Conservation (phyloP, 2,888 invertebrate genomes). For the Hypomecis atomaria region DNA sequence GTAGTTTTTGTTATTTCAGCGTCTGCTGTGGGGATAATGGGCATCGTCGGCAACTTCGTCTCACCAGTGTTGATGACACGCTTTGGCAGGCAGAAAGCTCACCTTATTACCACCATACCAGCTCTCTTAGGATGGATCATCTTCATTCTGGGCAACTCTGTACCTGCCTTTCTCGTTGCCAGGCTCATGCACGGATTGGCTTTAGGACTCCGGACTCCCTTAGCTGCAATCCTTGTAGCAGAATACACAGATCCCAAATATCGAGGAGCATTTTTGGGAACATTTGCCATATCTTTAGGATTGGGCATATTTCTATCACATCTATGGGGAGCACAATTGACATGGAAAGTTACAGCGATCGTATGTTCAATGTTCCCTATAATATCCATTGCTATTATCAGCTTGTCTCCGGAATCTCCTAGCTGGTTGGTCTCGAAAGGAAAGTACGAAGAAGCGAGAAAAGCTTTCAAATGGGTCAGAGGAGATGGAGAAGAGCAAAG, state of each 20-base stretch:
- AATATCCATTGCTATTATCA: slow-evolving; percentile 74
- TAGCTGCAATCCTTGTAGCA: slow-evolving; percentile 83
- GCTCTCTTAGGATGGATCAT: slow-evolving; percentile 81
- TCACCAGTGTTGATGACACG: slow-evolving; percentile 83
- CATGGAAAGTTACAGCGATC: slow-evolving; percentile 85
- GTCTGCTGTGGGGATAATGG: slow-evolving; percentile 77
- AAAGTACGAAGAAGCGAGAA: slow-evolving; percentile 82
- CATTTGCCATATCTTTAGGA: slow-evolving; percentile 86
- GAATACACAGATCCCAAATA: slow-evolving; percentile 86
- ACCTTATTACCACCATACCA: slow-evolving; percentile 77
- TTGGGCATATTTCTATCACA: slow-evolving; percentile 87
- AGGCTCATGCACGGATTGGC: slow-evolving; percentile 79
- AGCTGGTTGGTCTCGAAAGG: slow-evolving; percentile 87
- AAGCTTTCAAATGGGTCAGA: slow-evolving; percentile 85
- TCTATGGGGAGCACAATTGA: slow-evolving; percentile 85
- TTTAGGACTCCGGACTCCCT: slow-evolving; percentile 81
- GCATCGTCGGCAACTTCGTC: slow-evolving; percentile 78
- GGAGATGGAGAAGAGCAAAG: slow-evolving; percentile 76
- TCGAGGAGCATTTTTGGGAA: slow-evolving; percentile 86
- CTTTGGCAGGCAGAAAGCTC: slow-evolving; percentile 84
- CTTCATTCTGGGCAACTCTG: slow-evolving; percentile 72
- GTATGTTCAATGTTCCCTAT: slow-evolving; percentile 81
- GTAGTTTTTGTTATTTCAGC: slow-evolving; percentile 60
- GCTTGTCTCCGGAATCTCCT: slow-evolving; percentile 86
- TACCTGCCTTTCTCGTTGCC: slow-evolving; percentile 71